These are phyloP conservation scores for Xylota sylvarum DNA, from an alignment of 2,888 invertebrate genomes.

Conservation along the genomic window DNA sequence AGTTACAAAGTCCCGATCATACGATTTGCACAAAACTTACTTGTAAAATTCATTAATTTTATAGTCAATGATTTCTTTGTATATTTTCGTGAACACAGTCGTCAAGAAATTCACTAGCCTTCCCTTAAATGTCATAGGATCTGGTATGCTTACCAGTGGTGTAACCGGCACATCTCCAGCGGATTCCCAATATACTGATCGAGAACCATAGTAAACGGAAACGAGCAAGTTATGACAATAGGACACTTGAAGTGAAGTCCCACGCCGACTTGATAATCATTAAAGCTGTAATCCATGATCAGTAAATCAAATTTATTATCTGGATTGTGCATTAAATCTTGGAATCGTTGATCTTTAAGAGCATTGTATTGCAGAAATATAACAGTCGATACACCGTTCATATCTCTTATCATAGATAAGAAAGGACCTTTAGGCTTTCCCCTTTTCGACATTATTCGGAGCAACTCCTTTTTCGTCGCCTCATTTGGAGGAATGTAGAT, in stretches of 20 bases:
- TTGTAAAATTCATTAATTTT: slow-evolving; percentile 22
- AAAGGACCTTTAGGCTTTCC: slow-evolving; percentile 79
- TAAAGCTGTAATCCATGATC: slow-evolving; percentile 60
- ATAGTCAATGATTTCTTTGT: not conserved
- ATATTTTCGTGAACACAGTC: not conserved
- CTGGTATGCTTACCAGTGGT: not conserved
- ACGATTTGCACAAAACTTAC: not conserved
- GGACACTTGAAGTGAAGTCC: slow-evolving; percentile 82
- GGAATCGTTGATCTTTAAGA: slow-evolving; percentile 80
- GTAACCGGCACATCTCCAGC: slow-evolving; percentile 79
- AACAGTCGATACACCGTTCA: not conserved
- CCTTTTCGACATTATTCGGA: slow-evolving; percentile 75
- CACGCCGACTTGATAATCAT: slow-evolving; percentile 80
- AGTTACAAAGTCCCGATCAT: not conserved
- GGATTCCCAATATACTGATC: slow-evolving; percentile 80
- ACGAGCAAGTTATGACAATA: slow-evolving; percentile 80
- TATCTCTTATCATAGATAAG: not conserved
- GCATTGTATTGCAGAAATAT: slow-evolving; percentile 79
- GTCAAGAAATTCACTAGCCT: slow-evolving; percentile 78
- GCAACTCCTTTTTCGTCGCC: slow-evolving; percentile 13
- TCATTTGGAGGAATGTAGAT: slow-evolving; percentile 80
- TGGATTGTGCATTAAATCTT: slow-evolving; percentile 80
- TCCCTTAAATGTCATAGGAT: slow-evolving; percentile 79
- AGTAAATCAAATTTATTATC: slow-evolving; percentile 79
- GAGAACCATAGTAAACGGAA: slow-evolving; percentile 76